Conservation (phyloP, 2,113 vertebrate species). For the Verasper variegatus region DNA sequence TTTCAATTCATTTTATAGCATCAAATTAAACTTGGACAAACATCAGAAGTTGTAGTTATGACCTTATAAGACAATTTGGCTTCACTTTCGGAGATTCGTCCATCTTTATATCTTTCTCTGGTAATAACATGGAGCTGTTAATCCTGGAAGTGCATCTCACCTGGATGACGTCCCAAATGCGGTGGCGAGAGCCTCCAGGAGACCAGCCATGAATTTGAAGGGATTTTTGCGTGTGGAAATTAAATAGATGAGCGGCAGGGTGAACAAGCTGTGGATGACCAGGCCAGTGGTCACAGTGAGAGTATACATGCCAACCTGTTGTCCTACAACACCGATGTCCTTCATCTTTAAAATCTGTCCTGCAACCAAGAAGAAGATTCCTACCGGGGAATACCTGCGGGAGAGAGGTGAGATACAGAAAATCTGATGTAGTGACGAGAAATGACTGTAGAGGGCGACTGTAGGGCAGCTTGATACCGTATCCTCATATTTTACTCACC, state of each 20-base stretch:
- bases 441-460: neutral
- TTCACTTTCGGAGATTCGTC: neutral
- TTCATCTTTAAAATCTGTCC: conserved; percentile 92
- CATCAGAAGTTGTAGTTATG: too few species aligned
- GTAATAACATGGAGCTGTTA: neutral
- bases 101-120: neutral
- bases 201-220: conserved; percentile 86
- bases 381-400: conserved; percentile 90
- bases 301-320: conserved; percentile 89
- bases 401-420: conserved; percentile 82
- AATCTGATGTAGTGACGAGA: too few species aligned
- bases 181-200: conserved; percentile 89
- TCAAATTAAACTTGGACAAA: too few species aligned
- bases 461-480: too few species aligned
- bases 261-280: conserved; percentile 86
- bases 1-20: too few species aligned
- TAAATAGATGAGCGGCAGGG: conserved; percentile 89
- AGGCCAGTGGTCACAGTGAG: conserved; percentile 88
- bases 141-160: conserved; percentile 61
- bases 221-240: conserved; percentile 88
- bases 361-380: conserved; percentile 91
- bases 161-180: conserved; percentile 93
- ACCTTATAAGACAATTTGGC: neutral
- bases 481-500: conserved; percentile 37
- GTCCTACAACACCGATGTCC: conserved; percentile 85